Evolutionary conservation across 1,140 invertebrate species (phyloP).

Genomic region (Laupala kohalensis): DNA sequence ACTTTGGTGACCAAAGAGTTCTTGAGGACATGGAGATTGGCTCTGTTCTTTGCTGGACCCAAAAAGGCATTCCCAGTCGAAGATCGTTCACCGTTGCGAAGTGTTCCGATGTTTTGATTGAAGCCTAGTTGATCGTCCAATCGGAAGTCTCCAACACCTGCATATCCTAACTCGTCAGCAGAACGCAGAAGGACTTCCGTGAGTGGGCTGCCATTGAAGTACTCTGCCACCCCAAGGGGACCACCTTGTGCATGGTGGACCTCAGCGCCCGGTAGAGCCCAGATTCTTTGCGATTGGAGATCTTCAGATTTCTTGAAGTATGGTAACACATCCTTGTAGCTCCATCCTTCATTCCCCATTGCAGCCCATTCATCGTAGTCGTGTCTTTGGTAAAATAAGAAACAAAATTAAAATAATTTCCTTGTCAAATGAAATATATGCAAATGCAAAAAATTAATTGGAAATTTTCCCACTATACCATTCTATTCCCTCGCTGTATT

Average conservation of each 20-base stretch:
- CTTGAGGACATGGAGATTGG: constrained; percentile 34
- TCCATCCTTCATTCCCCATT: constrained; percentile 12
- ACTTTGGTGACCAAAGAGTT: constrained; percentile 27
- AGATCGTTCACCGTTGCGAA: constrained; percentile 36
- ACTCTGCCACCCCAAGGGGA: neutral
- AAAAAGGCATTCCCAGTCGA: constrained; percentile 35
- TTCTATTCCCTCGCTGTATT: no score
- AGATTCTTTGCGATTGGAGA: no score
- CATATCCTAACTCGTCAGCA: constrained; percentile 29
- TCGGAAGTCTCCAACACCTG: constrained; percentile 24
- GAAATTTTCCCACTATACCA: no score
- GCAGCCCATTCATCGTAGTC: no score
- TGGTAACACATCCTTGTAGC: constrained; percentile 35
- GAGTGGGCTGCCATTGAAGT: constrained; percentile 19
- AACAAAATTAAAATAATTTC: no score
- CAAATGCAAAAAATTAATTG: no score
- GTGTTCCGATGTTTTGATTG: constrained; percentile 29
- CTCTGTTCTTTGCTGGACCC: constrained; percentile 27
- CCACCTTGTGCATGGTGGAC: neutral
- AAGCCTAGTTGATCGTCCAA: constrained; percentile 35
- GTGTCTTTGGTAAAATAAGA: no score
- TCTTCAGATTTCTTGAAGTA: no score
- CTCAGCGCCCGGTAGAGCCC: constrained; percentile 12
- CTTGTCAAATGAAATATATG: no score
- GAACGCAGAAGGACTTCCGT: constrained; percentile 25